These are phyloP conservation scores for Scophthalmus maximus DNA, from an alignment of 2,113 vertebrate genomes.

Conservation along the genomic window DNA sequence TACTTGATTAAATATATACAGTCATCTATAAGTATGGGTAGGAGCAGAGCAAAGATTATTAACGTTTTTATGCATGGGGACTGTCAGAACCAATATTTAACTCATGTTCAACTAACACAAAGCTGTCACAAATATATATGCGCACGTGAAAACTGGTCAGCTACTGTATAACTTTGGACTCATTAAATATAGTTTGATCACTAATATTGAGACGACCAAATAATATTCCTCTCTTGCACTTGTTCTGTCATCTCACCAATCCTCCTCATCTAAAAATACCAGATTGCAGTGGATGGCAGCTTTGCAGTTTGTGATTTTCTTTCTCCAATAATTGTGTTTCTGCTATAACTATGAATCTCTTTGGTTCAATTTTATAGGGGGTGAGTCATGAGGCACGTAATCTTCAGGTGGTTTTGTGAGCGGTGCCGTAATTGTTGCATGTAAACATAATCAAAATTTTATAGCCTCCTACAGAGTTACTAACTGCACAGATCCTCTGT, in stretches of 20 bases:
- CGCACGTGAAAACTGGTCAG: too few species aligned
- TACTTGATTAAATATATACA: background rate
- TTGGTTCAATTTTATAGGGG: slow-evolving; percentile 1
- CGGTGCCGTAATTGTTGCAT: slow-evolving; percentile 10
- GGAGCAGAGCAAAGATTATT: too few species aligned
- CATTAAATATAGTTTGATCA: background rate
- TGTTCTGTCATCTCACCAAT: background rate
- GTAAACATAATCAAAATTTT: slow-evolving; percentile 34
- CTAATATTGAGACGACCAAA: slow-evolving; percentile 3
- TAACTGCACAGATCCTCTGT: slow-evolving; percentile 2
- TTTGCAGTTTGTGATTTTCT: slow-evolving; percentile 20
- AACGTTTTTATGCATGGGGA: too few species aligned
- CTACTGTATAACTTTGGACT: background rate
- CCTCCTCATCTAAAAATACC: slow-evolving; percentile 38
- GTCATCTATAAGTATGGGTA: too few species aligned
- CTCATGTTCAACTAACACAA: too few species aligned
- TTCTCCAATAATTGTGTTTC: background rate
- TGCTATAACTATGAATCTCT: slow-evolving; percentile 1
- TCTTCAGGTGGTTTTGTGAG: slow-evolving; percentile 21
- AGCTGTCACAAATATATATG: too few species aligned
- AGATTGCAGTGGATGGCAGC: slow-evolving; percentile 10
- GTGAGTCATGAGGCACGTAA: slow-evolving; percentile 27
- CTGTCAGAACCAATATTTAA: too few species aligned
- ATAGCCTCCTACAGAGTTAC: slow-evolving; percentile 8
- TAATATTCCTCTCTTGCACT: background rate